phyloP scores from a whole-genome alignment of 2,797 vertebrate species.

The Aselliscus stoliczkanus region DNA sequence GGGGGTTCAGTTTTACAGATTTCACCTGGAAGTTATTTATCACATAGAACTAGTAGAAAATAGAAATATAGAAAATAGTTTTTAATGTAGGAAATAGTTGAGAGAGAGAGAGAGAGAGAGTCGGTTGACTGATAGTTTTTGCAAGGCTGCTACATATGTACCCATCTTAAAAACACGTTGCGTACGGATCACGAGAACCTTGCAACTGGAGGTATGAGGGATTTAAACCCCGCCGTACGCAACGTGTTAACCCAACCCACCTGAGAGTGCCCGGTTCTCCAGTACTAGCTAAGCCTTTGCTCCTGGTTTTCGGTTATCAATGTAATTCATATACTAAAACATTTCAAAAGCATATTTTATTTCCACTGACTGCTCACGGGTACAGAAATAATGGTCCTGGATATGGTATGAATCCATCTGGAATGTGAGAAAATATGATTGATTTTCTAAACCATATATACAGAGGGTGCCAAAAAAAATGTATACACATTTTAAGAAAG shows the following conservation, averaged over 20 bases:
- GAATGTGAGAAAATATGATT: constrained; percentile 31
- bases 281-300: background rate
- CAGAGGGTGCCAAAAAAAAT: too few species aligned
- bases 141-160: background rate
- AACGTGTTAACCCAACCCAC: background rate
- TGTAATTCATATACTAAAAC: background rate
- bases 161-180: too few species aligned
- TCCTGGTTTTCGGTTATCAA: constrained; percentile 12
- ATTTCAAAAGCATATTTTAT: constrained; percentile 1
- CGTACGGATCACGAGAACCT: too few species aligned
- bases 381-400: background rate
- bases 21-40: constrained; percentile 12
- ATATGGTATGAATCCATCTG: background rate
- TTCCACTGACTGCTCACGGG: constrained; percentile 3
- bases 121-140: background rate
- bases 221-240: too few species aligned
- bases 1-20: constrained; percentile 28
- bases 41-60: background rate
- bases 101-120: background rate
- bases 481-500: too few species aligned
- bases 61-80: background rate
- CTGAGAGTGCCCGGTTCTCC: background rate
- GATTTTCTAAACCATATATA: background rate
- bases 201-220: too few species aligned
- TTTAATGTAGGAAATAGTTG: background rate